Percentiles rank a stretch among this genome's conserved stretches.
Conservation (phyloP, 2,888 invertebrate genomes). For the Caradrina kadenii region DNA sequence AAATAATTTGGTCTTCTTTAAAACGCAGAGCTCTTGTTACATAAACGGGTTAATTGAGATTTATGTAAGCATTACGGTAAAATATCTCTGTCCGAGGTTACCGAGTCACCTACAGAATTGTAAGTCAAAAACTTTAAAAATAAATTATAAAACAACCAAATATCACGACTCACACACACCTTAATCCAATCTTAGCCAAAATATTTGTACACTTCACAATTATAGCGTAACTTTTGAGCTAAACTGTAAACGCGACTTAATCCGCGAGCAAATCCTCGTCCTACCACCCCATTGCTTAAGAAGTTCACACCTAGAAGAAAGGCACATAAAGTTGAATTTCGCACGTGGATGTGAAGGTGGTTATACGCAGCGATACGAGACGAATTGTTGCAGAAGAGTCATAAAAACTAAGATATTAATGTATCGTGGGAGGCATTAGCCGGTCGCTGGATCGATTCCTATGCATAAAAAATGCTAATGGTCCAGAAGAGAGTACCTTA, state of each 20-base stretch:
- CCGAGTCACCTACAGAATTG: background rate
- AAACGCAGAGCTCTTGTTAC: no score
- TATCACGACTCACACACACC: constrained; percentile 43
- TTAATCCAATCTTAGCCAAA: constrained; percentile 61
- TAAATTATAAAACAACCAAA: background rate
- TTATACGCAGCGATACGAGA: constrained; percentile 74
- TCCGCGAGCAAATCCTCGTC: constrained; percentile 61
- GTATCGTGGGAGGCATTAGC: constrained; percentile 91
- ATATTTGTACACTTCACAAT: constrained; percentile 66
- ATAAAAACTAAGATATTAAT: constrained; percentile 91
- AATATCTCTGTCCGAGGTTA: background rate
- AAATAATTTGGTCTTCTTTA: no score
- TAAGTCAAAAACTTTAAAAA: background rate
- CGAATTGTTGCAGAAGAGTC: constrained; percentile 89
- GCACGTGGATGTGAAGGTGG: constrained; percentile 38
- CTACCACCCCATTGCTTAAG: constrained; percentile 11
- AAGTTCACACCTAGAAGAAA: constrained; percentile 41
- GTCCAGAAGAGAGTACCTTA: constrained; percentile 83
- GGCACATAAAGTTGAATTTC: constrained; percentile 26
- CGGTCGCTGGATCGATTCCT: constrained; percentile 89
- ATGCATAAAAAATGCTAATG: constrained; percentile 91
- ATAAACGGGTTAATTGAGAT: background rate
- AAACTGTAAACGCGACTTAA: constrained; percentile 72
- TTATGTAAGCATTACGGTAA: background rate
- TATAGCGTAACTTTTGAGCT: constrained; percentile 66